phyloP scores from a whole-genome alignment of 2,888 invertebrate genomes.

The Archips crataeganus region DNA sequence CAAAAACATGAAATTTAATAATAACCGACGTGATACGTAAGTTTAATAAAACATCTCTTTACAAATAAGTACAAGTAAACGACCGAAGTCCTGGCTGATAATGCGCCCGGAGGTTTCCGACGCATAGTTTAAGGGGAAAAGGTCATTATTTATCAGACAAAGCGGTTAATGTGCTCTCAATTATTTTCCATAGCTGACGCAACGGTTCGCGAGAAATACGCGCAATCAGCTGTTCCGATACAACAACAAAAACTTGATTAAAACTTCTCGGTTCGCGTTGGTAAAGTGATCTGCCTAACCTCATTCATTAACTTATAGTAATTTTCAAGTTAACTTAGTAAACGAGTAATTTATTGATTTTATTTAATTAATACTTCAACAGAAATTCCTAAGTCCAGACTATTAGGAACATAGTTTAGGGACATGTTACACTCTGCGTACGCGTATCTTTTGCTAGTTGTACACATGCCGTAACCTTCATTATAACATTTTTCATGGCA shows the following conservation, averaged over 20 bases:
- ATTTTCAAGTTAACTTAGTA: background rate
- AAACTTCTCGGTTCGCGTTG: background rate
- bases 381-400: background rate
- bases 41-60: background rate
- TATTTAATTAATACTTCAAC: background rate
- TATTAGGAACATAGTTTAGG: background rate
- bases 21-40: constrained; percentile 21
- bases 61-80: background rate
- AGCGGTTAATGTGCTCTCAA: constrained; percentile 16
- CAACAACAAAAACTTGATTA: constrained; percentile 8
- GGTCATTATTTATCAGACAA: constrained; percentile 20
- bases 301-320: background rate
- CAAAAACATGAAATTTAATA: constrained; percentile 22
- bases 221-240: constrained; percentile 36
- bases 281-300: background rate
- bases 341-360: background rate
- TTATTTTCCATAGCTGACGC: constrained; percentile 30
- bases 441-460: background rate
- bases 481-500: constrained; percentile 12
- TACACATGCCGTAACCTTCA: constrained; percentile 10
- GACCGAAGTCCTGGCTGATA: background rate
- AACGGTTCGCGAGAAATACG: constrained; percentile 7
- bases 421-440: background rate
- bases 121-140: constrained; percentile 12
- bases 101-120: background rate